Percentiles rank a stretch among this genome's conserved stretches.
phyloP scores from a whole-genome alignment of 2,113 vertebrate species.

The Perca fluviatilis region DNA sequence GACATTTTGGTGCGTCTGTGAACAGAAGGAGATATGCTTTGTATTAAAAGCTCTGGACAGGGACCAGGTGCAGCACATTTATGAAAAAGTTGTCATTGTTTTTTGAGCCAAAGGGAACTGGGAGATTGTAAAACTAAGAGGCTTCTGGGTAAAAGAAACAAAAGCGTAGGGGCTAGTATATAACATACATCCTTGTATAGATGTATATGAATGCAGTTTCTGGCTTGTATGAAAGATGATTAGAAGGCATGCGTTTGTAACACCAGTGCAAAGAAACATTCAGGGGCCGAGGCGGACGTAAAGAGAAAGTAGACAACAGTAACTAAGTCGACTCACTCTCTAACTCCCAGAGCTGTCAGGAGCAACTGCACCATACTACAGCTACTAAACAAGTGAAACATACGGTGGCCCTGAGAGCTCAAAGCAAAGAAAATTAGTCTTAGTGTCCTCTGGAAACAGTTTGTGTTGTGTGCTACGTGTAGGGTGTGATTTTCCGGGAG shows the following conservation, averaged over 20 bases:
- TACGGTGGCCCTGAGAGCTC: neutral
- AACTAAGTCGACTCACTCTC: neutral
- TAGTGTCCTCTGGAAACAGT: too few relatives aligned
- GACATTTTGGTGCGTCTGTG: conserved; percentile 6
- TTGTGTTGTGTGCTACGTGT: too few relatives aligned
- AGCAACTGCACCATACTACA: neutral
- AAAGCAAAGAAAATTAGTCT: neutral
- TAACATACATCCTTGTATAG: too few relatives aligned
- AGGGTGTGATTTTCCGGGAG: too few relatives aligned
- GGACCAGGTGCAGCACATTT: conserved; percentile 34
- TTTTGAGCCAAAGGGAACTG: neutral
- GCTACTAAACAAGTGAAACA: neutral
- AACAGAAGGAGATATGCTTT: conserved; percentile 37
- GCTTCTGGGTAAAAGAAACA: too few relatives aligned
- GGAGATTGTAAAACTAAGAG: neutral
- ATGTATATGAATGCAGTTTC: neutral
- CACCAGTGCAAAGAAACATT: too few relatives aligned
- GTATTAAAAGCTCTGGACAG: conserved; percentile 37
- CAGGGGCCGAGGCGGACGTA: too few relatives aligned
- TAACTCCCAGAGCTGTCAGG: neutral
- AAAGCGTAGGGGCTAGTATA: neutral
- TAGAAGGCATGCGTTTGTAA: neutral
- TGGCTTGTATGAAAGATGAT: neutral
- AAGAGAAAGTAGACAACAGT: neutral
- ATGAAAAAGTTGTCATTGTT: conserved; percentile 17